Conservation (phyloP, 2,797 vertebrate genomes). For the Spatula versicolor region DNA sequence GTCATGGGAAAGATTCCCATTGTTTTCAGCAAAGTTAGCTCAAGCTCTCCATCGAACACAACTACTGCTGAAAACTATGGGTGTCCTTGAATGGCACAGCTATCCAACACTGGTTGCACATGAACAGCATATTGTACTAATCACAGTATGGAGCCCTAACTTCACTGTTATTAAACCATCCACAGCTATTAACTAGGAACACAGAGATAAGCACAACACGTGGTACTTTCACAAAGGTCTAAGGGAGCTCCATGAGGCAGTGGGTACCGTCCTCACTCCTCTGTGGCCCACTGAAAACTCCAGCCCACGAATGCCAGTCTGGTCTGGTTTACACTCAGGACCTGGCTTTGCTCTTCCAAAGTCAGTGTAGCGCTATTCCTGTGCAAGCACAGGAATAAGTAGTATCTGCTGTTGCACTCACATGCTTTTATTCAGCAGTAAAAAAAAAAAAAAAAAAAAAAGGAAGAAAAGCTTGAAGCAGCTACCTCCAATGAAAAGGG, state of each 20-base stretch:
- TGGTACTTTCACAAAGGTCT: background rate
- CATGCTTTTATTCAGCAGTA: background rate
- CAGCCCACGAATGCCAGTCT: background rate
- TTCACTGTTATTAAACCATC: background rate
- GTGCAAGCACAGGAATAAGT: background rate
- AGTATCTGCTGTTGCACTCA: background rate
- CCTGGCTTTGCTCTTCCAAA: background rate
- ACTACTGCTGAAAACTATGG: background rate
- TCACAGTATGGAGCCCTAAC: background rate
- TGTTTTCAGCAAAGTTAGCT: background rate
- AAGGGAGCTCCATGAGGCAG: background rate
- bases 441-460: background rate
- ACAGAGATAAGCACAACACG: constrained; percentile 5
- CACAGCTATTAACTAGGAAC: background rate
- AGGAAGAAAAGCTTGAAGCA: background rate
- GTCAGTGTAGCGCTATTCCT: background rate
- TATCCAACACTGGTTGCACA: background rate
- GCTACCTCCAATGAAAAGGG: background rate
- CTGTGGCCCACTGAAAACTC: background rate
- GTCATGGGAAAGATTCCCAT: background rate
- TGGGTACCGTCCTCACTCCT: background rate
- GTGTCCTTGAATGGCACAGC: background rate
- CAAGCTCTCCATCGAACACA: background rate
- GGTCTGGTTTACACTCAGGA: background rate
- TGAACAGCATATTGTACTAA: background rate